Evolutionary conservation across 2,797 vertebrate species (phyloP), one percentile per base, ranked within the genome.

Genomic region (Acanthopagrus latus): DNA sequence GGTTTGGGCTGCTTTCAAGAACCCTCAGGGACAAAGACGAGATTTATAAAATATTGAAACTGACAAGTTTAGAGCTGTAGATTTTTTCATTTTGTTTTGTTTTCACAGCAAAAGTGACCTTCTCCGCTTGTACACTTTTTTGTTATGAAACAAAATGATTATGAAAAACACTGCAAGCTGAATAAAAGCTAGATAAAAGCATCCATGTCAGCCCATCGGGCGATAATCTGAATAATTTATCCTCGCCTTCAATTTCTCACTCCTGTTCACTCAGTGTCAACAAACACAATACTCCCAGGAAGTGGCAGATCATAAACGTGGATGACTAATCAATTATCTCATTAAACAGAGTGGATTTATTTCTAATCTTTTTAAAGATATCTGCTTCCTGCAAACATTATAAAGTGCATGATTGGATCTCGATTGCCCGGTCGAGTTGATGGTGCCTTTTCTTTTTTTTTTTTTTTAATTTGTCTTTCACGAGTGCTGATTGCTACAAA

Each of bases 321-420:
- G 41, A 84, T 66, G 52, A 85, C 69, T 69, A 78, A 87, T 88
- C 75, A 86, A 86, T 86, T 81, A 87, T 56, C 71, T 78, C 66
- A 66, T 78, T 73, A 86, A 83, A 86, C 6, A 21, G 20, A 27
- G 58, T 16, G 67, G 56, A 81, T 81, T 82, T 80, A 76, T 78
- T 59, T 52, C 52, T 55, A 60, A 74, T 81, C 41, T 68, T 82
- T 64, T 74, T 21, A 55, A 68, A 76, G 68, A 82, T 16, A 78
- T 81, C 33, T 27, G 54, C 60, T 82, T 72, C 74, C 77, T 25
- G 13, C 50, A 62, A 81, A 77, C 74, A 71, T 74, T 60, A 81
- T 52, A 6, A 71, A 88, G 70, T 54, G 68, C 38, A 16, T 72
- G 74, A 71, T 78, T 71, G 55, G 47, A 41, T 77, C 75, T 74